Conservation (phyloP, 2,797 vertebrate genomes). For the Vireo griseus region DNA sequence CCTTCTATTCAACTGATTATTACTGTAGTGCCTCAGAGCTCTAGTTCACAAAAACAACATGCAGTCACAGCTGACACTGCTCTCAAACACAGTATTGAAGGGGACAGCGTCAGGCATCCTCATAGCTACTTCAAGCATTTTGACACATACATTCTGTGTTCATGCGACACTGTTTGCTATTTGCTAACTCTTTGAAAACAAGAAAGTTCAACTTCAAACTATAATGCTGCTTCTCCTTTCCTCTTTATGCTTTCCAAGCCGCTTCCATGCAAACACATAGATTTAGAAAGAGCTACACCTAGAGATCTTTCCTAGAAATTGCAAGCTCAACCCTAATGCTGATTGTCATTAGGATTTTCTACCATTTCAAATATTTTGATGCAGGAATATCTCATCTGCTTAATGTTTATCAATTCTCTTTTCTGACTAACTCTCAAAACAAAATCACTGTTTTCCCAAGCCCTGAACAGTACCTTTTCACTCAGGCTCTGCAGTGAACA, state of each 20-base stretch:
- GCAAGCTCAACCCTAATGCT: not conserved
- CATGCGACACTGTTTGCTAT: not conserved
- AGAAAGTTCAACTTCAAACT: not conserved
- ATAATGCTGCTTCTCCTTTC: not conserved
- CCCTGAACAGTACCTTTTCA: not conserved
- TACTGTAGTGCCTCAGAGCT: not conserved
- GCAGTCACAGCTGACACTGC: not conserved
- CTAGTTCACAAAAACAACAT: not conserved
- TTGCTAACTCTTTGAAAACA: not conserved
- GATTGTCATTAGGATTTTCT: not conserved
- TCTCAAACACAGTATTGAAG: not conserved
- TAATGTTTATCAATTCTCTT: not conserved
- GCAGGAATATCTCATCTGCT: not conserved
- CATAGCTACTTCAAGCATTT: not conserved
- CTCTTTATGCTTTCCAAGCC: not conserved
- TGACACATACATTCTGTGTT: not conserved
- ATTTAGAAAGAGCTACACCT: conserved; percentile 29
- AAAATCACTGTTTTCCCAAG: not conserved
- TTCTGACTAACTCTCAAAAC: not conserved
- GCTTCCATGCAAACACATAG: accelerated
- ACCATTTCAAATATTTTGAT: not conserved
- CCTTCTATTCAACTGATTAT: not conserved
- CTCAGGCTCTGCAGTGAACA: not conserved
- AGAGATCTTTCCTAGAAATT: not conserved
- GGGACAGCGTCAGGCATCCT: not conserved